Conservation (phyloP, 2,113 vertebrate genomes). For the Phalacrocorax aristotelis region DNA sequence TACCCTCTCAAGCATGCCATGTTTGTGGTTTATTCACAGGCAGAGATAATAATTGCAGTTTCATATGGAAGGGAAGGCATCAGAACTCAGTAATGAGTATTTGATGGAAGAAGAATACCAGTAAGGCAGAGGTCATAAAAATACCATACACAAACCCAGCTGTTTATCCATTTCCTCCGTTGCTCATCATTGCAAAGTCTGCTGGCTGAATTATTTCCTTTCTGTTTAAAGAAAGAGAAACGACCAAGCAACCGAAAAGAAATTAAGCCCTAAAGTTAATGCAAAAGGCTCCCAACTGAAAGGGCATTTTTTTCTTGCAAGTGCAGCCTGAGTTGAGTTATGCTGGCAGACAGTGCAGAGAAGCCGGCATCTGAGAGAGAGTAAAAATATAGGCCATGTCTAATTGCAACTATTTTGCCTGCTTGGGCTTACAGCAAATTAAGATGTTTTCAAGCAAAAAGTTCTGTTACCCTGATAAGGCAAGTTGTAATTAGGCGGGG, state of each 20-base stretch:
- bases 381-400: background rate
- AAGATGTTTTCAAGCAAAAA: background rate
- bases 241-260: background rate
- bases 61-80: background rate
- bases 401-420: background rate
- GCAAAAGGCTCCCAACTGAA: background rate
- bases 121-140: constrained; percentile 21
- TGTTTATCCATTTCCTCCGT: constrained; percentile 16
- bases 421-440: background rate
- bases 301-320: background rate
- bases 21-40: background rate
- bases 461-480: background rate
- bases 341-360: accelerated
- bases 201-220: background rate
- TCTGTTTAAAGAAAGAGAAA: background rate
- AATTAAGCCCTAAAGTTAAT: background rate
- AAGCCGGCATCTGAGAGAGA: background rate
- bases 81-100: background rate
- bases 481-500: background rate
- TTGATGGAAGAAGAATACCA: constrained; percentile 22
- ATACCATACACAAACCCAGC: constrained; percentile 8
- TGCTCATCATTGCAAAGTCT: background rate
- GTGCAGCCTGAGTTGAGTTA: background rate
- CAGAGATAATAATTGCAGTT: constrained; percentile 1
- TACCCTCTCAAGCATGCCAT: background rate